These are phyloP conservation scores for Nebria salina DNA, from an alignment of 2,888 invertebrate species.

Conservation along the genomic window DNA sequence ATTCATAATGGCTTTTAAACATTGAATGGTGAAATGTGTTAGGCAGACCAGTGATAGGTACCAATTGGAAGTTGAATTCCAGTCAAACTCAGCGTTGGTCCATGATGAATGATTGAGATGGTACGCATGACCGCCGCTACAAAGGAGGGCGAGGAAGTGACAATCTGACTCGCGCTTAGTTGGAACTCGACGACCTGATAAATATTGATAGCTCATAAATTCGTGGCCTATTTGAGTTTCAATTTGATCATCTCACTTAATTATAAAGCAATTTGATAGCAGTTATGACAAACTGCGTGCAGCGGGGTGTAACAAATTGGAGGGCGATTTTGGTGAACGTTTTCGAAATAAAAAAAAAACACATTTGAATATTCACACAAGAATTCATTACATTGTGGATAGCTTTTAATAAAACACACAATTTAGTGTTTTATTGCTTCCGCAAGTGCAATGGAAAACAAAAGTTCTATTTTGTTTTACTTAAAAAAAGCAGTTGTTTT, in stretches of 20 bases:
- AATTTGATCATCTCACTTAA: constrained; percentile 42
- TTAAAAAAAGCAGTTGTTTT: constrained; percentile 24
- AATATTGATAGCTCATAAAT: constrained; percentile 47
- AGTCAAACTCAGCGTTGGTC: not conserved
- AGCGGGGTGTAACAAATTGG: not conserved
- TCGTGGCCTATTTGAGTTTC: constrained; percentile 40
- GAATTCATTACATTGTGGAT: constrained; percentile 30
- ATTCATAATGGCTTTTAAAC: too few relatives aligned
- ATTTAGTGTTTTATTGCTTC: constrained; percentile 40
- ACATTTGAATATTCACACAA: constrained; percentile 34
- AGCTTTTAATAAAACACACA: constrained; percentile 39
- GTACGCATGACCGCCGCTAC: constrained; percentile 32
- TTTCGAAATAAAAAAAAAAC: constrained; percentile 26
- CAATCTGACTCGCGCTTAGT: constrained; percentile 15
- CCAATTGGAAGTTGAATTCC: constrained; percentile 18
- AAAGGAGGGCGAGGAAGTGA: constrained; percentile 11
- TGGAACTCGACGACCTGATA: constrained; percentile 27
- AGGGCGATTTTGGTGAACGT: constrained; percentile 21
- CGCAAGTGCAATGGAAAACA: constrained; percentile 19
- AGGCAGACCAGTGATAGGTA: not conserved
- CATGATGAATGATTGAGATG: constrained; percentile 32
- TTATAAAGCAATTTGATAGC: constrained; percentile 43
- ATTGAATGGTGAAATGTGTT: too few relatives aligned
- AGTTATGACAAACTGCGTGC: constrained; percentile 32
- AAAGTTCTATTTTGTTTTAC: constrained; percentile 11